Evolutionary conservation across 2,113 vertebrate genomes (phyloP).

Genomic region (Pygoscelis antarcticus): DNA sequence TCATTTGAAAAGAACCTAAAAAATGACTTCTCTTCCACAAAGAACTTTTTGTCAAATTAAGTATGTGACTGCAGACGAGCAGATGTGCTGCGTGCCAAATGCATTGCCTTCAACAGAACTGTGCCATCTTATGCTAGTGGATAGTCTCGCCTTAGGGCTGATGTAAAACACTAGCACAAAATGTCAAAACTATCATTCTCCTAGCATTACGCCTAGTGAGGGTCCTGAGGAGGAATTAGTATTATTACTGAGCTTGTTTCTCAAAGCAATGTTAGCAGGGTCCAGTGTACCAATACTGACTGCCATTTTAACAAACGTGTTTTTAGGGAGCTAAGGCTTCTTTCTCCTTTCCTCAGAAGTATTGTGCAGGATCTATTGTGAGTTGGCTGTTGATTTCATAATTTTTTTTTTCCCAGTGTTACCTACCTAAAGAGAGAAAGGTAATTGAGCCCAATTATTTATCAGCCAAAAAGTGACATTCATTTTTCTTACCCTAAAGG

Average conservation of each 20-base stretch:
- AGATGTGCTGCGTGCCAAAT: too few species aligned
- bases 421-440: neutral
- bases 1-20: neutral
- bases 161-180: neutral
- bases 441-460: neutral
- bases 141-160: neutral
- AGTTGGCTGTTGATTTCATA: neutral
- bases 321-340: neutral
- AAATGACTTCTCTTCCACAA: neutral
- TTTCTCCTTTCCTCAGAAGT: neutral
- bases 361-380: neutral
- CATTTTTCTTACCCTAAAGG: neutral
- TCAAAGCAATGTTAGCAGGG: neutral
- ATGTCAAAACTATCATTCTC: neutral
- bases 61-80: neutral
- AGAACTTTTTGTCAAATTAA: neutral
- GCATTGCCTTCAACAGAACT: neutral
- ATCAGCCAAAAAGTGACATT: neutral
- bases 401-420: neutral
- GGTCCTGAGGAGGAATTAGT: neutral
- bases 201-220: neutral
- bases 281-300: accelerated
- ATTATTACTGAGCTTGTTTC: neutral
- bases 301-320: neutral
- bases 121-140: accelerated